Base-by-base conservation (phyloP, 1,140 invertebrate species). In the Pectinophora gossypiella region DNA sequence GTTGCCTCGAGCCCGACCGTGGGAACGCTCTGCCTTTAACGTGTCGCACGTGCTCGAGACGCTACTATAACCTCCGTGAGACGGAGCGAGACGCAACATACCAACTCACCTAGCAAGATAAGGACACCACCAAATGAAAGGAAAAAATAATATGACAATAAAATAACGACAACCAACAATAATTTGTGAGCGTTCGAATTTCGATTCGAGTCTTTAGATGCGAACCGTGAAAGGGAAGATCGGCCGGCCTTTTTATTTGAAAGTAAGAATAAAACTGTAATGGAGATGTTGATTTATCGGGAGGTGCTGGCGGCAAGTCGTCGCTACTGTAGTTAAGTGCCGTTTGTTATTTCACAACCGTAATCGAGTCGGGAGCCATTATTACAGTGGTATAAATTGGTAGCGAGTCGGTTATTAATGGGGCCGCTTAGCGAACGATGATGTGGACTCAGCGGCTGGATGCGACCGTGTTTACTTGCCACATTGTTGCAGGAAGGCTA, bases 1-100 rank as follows among this genome's bases (percentile, higher is more conserved):
- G 64, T 64, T 71, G 66, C 65, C 68, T 68, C 71, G 71, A 75
- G 77, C 71, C 51, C 67, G 78, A 86, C 80, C 83, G 80, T 86
- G 83, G 83, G 80, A 86, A 86, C 77, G 79, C 61, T 79, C 72
- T 83, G 83, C 79, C 83, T 85, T 86, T 86, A 86, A 84, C 83
- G 72, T 69, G 72, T 76, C 76, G 80, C 83, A 86, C 80, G 83
- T 86, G 83, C 83, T 84, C 74, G 56, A 65, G 67, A 72, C 69
- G 73, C 75, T 76, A 75, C 74, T 66, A 73, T 68, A 61, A 62
- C 64, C 68, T 44, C 63, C 50, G 54, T 64, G 56, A 71, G 77
- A 59, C 48, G 46, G 57, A 83, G 48, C 59, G 68, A 64, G 73
- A 79, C 56, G 43, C 47, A 59, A 19, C 19, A 56, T 43, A 46